A percentile compares a stretch with the other conserved stretches of the same genome.
Evolutionary conservation across 2,888 invertebrate species (phyloP).

Genomic region (Caenorhabditis zanzibari): DNA sequence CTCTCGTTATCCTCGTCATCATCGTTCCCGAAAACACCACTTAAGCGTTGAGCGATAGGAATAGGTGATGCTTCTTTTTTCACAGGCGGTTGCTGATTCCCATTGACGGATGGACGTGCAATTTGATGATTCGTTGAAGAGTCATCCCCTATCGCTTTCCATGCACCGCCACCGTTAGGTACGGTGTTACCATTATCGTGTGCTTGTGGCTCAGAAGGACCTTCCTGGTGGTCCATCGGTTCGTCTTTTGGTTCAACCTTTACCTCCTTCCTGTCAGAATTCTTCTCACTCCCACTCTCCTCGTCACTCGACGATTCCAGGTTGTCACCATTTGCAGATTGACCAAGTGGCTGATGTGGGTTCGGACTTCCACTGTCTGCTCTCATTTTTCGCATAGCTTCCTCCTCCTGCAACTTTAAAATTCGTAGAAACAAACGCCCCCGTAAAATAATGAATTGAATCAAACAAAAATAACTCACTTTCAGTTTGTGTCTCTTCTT

Average conservation of each 20-base stretch:
- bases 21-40: conserved; percentile 78
- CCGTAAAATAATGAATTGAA: no score
- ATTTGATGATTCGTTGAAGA: conserved; percentile 20
- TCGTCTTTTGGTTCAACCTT: conserved; percentile 23
- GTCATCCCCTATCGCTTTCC: conserved; percentile 61
- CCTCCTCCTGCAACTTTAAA: conserved; percentile 72
- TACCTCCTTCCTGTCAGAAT: background rate
- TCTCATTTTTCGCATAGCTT: conserved; percentile 71
- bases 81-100: background rate
- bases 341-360: conserved; percentile 78
- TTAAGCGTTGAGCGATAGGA: conserved; percentile 66
- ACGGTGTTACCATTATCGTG: background rate
- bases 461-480: no score
- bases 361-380: conserved; percentile 78
- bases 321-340: conserved; percentile 43
- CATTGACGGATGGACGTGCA: conserved; percentile 26
- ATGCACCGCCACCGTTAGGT: conserved; percentile 25
- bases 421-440: background rate
- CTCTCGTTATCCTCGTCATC: conserved; percentile 78
- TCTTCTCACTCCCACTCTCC: conserved; percentile 54
- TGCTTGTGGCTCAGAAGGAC: background rate
- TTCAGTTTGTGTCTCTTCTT: conserved; percentile 68
- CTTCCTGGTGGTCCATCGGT: conserved; percentile 1
- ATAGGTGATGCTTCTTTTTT: conserved; percentile 34
- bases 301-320: conserved; percentile 57